Base-by-base conservation (phyloP, 2,888 invertebrate genomes). In the Callyntrura guangdongensis region DNA sequence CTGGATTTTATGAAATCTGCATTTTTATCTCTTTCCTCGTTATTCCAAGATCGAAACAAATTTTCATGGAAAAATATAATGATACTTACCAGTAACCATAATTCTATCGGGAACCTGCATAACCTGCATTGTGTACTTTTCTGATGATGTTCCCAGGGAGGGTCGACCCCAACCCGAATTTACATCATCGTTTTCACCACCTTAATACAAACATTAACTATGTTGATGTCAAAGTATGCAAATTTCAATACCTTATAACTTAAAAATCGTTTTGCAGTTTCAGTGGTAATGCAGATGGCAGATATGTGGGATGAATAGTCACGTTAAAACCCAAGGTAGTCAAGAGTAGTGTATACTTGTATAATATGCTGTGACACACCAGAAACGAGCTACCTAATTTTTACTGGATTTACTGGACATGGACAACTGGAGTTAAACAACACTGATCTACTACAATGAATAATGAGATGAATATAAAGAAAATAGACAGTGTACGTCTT, bases 51-150 rank as follows among this genome's bases (percentile, higher is more conserved):
- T 8, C 17, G 64, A 64, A 64, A 25, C 20, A 12, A 64, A 25
- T 53, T 59, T 25, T 27, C 85, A 95, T 56, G 17, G 2, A 14
- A 72, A n/a, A 69, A 69, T 27, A 6, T 36, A 72, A 72, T 25
- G 12, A 94, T 96, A 96, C 95, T 97, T 96, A 95, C 99, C 99
- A 94, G 97, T 96, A 74, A 99, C 97, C 93, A 99, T 96, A 95
- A 99, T 99, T 94, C 98, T 96, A 94, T 99, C 99, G 1, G 99
- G 99, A 56, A 99, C 98, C 94, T 97, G 97, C 99, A 99, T 99
- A 56, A 99, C 98, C 94, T 97, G 97, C 99, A 99, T 99, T 94
- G 97, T 97, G 95, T 97, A 97, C 95, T 97, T 97, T 94, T 98
- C 97, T 84, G 94, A 94, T 96, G 96, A 93, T 96, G 97, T 97